These are phyloP conservation scores for Salticus scenicus DNA, from an alignment of 2,888 invertebrate species.

Conservation along the genomic window DNA sequence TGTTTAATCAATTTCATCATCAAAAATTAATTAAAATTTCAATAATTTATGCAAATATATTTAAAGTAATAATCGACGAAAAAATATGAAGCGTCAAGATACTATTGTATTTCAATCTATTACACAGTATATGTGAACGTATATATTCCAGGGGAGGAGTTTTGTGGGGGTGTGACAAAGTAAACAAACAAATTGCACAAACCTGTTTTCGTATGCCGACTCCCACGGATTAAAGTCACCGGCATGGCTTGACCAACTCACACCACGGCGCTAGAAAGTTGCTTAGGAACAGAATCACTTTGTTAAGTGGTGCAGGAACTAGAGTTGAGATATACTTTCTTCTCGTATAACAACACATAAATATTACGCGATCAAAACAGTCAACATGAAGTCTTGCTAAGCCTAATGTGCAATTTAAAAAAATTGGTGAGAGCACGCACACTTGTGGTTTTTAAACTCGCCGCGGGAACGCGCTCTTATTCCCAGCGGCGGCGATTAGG, in stretches of 20 bases:
- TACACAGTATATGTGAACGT: too few species aligned
- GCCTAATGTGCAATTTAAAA: conserved; percentile 43
- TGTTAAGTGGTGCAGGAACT: conserved; percentile 54
- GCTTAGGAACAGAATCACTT: conserved; percentile 61
- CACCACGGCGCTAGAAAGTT: conserved; percentile 24
- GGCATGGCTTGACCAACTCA: conserved; percentile 46
- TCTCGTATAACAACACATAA: conserved; percentile 37
- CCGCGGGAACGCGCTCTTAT: conserved; percentile 2
- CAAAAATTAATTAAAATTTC: too few species aligned
- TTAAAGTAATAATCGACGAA: too few species aligned
- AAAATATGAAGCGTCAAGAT: too few species aligned
- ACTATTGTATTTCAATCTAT: too few species aligned
- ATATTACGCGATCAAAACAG: conserved; percentile 23
- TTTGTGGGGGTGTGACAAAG: background rate
- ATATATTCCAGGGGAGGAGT: too few species aligned
- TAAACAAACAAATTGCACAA: conserved; percentile 37
- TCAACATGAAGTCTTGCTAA: conserved; percentile 53
- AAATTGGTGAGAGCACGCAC: conserved; percentile 12
- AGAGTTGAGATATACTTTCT: conserved; percentile 31
- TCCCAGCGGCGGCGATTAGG: conserved; percentile 35
- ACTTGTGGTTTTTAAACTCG: background rate
- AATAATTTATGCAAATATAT: too few species aligned
- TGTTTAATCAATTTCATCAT: too few species aligned
- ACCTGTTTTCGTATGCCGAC: conserved; percentile 64
- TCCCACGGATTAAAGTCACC: conserved; percentile 41